Conservation (phyloP, 2,113 vertebrate species). For the Lathamus discolor region DNA sequence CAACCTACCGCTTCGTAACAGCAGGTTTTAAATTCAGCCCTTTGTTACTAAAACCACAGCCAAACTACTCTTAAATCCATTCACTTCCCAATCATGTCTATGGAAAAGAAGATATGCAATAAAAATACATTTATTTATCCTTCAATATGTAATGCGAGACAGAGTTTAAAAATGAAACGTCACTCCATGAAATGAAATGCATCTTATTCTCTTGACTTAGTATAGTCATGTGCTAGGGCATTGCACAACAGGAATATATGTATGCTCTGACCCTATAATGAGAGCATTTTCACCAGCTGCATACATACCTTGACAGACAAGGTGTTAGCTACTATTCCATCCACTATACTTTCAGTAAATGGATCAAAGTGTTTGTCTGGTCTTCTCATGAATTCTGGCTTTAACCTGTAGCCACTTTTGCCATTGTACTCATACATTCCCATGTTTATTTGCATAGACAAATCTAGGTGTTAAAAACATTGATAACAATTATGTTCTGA, state of each 20-base stretch:
- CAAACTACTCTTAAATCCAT: neutral
- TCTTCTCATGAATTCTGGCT: slow-evolving; percentile 97
- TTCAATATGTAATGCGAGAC: accelerated
- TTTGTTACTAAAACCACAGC: neutral
- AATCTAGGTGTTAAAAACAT: slow-evolving; percentile 77
- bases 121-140: neutral
- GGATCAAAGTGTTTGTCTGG: slow-evolving; percentile 98
- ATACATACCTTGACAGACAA: slow-evolving; percentile 91
- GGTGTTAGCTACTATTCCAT: slow-evolving; percentile 97
- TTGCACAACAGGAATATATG: neutral
- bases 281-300: neutral
- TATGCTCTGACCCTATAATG: neutral
- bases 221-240: neutral
- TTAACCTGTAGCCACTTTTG: slow-evolving; percentile 92
- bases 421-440: slow-evolving; percentile 98
- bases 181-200: neutral
- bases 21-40: neutral
- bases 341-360: slow-evolving; percentile 93
- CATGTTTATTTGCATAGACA: slow-evolving; percentile 98
- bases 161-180: neutral
- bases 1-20: neutral
- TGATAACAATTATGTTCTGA: neutral
- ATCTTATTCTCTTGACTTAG: neutral
- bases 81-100: neutral
- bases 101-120: neutral